Evolutionary conservation across 2,113 vertebrate species (phyloP), one percentile per base, ranked within the genome.

Genomic region (Bufo bufo): DNA sequence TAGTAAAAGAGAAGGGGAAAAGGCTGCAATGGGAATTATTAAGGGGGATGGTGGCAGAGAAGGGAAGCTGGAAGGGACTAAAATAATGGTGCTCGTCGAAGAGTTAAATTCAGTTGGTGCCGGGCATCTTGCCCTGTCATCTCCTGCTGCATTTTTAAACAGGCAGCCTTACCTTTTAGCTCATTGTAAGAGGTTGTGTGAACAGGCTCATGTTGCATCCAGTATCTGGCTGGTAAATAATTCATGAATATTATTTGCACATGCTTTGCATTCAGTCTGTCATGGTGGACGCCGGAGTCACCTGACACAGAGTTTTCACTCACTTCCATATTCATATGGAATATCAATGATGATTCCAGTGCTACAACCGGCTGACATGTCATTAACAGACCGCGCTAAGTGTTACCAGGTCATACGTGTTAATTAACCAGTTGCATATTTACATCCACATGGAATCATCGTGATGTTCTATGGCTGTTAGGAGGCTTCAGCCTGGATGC

Each of bases 211-310:
- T 13, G 65, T 54, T 80, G 77, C 50, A 71, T 87, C 7, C 54
- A 81, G 54, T 81, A 87, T 71, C 61, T 50, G 17, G 23, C 63
- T 54, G 19, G 49, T 71, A 84, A 54, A 84, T 66, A 69, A 84
- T 52, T 69, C 82, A n/a, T 71, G 82, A 72, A 56, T 84, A 50
- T 83, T 84, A 72, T 84, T 71, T 84, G 49, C 82, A 59, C 50
- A 84, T 71, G 81, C 63, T 83, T 83, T 83, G 81, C 81, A 82
- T 82, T 49, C 47, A n/a, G 61, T 72, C 66, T 72, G 83, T 85
- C 69, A 85, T 84, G 82, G 82, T 54, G 82, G 82, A 13, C 52
- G 69, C 43, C 12, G 54, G 23, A 72, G 50, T 85, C 23, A 56
- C 52, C 83, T 85, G 83, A 59, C 69, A 56, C 13, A 20, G 83